Evolutionary conservation across 1,140 invertebrate genomes (phyloP).

Genomic region (Cydia amplana): DNA sequence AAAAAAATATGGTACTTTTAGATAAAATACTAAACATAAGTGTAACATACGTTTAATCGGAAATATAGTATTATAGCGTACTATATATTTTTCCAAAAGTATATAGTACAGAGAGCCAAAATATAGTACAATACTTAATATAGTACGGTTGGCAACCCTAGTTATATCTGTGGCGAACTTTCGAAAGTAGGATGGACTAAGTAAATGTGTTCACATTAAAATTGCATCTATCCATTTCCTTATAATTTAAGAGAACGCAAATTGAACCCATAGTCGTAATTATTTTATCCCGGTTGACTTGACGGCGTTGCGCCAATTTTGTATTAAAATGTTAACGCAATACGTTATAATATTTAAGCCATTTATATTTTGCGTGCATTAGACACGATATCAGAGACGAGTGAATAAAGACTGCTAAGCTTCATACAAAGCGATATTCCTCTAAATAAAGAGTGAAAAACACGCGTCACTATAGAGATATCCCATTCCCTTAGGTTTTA

Average conservation of each 20-base stretch:
- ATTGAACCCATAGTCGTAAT: background rate
- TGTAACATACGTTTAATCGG: no score
- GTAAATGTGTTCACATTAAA: background rate
- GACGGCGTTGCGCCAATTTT: background rate
- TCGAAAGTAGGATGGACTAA: background rate
- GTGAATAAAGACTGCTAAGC: conserved; percentile 5
- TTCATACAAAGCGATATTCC: background rate
- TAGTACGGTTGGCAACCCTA: no score
- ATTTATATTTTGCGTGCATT: background rate
- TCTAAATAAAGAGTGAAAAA: background rate
- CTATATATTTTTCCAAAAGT: no score
- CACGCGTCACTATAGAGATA: background rate
- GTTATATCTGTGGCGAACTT: no score
- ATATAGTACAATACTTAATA: no score
- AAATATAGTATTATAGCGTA: no score
- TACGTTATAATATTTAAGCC: background rate
- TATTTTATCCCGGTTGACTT: background rate
- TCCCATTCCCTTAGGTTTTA: background rate
- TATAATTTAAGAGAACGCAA: background rate
- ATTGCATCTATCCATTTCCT: background rate
- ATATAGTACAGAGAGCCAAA: no score
- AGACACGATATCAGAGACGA: conserved; percentile 1
- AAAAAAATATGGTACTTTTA: no score
- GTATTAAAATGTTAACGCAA: conserved; percentile 8
- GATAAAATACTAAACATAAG: no score